These are phyloP conservation scores for Machimus atricapillus DNA, from an alignment of 2,888 invertebrate species.

Conservation along the genomic window DNA sequence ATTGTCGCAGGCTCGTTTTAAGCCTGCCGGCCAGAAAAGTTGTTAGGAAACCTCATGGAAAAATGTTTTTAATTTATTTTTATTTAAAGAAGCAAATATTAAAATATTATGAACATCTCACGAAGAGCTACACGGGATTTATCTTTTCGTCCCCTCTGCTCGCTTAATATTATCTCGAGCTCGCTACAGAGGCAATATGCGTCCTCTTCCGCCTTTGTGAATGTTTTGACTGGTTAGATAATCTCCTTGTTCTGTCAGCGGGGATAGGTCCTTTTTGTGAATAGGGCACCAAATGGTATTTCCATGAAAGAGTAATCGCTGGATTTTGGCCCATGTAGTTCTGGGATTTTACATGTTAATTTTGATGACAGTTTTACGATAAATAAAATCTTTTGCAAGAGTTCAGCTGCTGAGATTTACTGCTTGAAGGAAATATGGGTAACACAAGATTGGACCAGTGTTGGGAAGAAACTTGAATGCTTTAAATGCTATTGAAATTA, in stretches of 20 bases:
- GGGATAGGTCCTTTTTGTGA: not conserved
- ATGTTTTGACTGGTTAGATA: not conserved
- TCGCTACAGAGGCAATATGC: not conserved
- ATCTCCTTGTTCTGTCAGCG: not conserved
- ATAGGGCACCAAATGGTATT: not conserved
- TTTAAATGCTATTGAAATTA: not conserved
- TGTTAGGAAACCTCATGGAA: not conserved
- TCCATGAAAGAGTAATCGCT: constrained; percentile 7
- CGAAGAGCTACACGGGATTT: not conserved
- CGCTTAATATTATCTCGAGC: not conserved
- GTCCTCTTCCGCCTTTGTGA: not conserved
- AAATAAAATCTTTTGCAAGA: not conserved
- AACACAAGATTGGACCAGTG: not conserved
- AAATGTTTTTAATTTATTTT: not conserved
- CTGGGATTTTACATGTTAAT: not conserved
- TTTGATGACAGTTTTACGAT: not conserved
- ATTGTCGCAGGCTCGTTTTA: not conserved
- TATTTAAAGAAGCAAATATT: not conserved
- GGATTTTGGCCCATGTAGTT: not conserved
- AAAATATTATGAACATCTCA: not conserved
- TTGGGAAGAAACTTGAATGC: not conserved
- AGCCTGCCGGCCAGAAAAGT: not conserved
- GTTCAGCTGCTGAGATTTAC: not conserved
- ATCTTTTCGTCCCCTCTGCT: not conserved
- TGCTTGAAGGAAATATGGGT: not conserved